phyloP scores from a whole-genome alignment of 2,113 vertebrate genomes.

The Erpornis zantholeuca region DNA sequence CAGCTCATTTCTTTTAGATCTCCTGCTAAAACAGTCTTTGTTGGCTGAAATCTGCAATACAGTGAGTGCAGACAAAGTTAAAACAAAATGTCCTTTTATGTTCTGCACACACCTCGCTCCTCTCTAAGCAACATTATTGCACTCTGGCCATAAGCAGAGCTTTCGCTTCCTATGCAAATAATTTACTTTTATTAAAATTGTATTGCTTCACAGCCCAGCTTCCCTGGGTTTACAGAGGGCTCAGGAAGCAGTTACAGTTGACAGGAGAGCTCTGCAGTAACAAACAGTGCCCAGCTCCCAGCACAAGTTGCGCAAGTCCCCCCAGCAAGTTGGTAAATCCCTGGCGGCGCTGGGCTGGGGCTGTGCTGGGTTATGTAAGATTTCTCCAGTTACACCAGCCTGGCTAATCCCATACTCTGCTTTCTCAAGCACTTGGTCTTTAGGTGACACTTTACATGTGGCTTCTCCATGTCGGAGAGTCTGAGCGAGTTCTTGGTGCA shows the following conservation, averaged over 20 bases:
- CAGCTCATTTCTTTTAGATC: not conserved
- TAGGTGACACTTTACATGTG: not conserved
- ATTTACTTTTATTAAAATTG: not conserved
- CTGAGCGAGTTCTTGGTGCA: not conserved
- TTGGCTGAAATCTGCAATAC: not conserved
- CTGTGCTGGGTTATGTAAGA: not conserved
- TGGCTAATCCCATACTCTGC: not conserved
- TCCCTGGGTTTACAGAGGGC: not conserved
- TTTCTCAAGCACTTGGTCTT: not conserved
- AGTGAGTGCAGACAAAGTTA: not conserved
- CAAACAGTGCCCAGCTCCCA: not conserved
- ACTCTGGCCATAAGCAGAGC: not conserved
- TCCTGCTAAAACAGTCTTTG: not conserved
- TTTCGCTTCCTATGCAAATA: not conserved
- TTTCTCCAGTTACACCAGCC: not conserved
- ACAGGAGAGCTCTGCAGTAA: not conserved
- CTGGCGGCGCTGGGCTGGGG: fast-evolving
- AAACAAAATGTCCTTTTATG: not conserved
- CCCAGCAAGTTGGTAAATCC: not conserved
- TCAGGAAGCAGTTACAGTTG: not conserved
- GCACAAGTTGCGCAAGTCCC: not conserved
- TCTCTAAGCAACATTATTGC: not conserved
- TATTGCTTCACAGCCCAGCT: not conserved
- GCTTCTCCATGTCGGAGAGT: fast-evolving
- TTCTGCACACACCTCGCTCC: not conserved